Evolutionary conservation across 1,140 invertebrate species (phyloP), one percentile per base, ranked within the genome.

Genomic region (Drosophila miranda): DNA sequence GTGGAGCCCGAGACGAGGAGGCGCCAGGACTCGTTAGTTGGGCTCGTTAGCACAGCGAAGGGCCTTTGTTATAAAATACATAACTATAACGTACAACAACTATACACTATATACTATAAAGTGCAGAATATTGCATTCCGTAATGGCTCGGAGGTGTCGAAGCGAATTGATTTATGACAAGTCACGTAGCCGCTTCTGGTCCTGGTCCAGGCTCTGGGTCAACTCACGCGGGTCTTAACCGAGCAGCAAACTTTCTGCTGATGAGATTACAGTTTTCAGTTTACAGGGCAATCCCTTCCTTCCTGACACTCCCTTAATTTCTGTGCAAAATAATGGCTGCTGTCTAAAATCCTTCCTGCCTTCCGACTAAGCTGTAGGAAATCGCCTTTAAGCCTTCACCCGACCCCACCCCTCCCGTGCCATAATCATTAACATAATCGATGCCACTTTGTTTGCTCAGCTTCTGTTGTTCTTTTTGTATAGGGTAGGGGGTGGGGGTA

Each of bases 101-200:
- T 38, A 38, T 19, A 19, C 1, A 19, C 19, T 2, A 19, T 19
- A 19, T 19, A 6, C 63, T n/a, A 13, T 28, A n/a, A 5, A 74
- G 72, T 61, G 61, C 73, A 63, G 60, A 87, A 86, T 87, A 87
- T 82, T 71, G 82, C 78, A 81, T 68, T 69, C 45, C 82, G 63
- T 87, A 77, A 87, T 75, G 79, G 75, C 68, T 69, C 51, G 51
- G 46, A 74, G 59, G 74, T 62, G 66, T 34, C 63, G 46, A 48
- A 26, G 77, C 57, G 60, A 75, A 87, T 77, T 86, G 82, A 86
- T 87, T 86, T 78, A 86, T 80, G 69, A 69, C 82, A 77, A 67
- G 81, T 86, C 81, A 86, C 81, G 81, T 77, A 75, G 68, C 41
- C 6, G 30, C 28, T 42, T 53, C 19, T 6, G 34, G 14, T 38